Percentiles rank a stretch among this genome's conserved stretches.
phyloP scores from a whole-genome alignment of 2,797 vertebrate species.

The Anas acuta region DNA sequence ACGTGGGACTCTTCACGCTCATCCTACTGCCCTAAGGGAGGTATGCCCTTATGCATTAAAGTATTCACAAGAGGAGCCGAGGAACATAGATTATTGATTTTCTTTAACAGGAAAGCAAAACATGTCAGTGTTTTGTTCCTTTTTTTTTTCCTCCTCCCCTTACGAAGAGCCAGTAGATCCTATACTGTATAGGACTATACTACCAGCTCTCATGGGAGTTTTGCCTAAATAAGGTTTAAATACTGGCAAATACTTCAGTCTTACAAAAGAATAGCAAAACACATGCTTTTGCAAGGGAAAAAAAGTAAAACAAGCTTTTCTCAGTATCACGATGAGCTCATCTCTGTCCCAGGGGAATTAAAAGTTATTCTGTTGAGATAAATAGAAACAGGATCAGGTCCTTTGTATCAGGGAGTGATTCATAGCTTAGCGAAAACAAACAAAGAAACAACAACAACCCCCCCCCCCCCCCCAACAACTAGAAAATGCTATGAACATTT shows the following conservation, averaged over 20 bases:
- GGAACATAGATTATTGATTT: background rate
- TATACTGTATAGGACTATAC: background rate
- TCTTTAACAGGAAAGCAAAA: background rate
- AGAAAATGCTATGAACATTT: conserved; percentile 5
- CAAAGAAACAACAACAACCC: background rate
- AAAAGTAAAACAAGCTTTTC: background rate
- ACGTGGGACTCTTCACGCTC: background rate
- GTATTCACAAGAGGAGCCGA: background rate
- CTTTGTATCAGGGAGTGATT: background rate
- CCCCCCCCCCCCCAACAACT: background rate
- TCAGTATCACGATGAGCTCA: background rate
- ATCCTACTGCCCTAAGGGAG: background rate
- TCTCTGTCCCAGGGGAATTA: background rate
- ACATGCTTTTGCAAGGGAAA: background rate
- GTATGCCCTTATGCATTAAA: background rate
- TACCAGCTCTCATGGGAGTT: background rate
- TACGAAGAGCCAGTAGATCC: background rate
- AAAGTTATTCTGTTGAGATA: conserved; percentile 10
- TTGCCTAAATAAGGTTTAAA: conserved; percentile 1
- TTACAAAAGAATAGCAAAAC: background rate
- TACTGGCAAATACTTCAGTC: background rate
- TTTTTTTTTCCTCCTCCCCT: background rate
- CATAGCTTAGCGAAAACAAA: background rate
- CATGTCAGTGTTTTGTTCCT: accelerated
- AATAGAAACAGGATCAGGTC: conserved; percentile 3